Evolutionary conservation across 2,113 vertebrate species (phyloP).

Genomic region (Syngnathus typhle): DNA sequence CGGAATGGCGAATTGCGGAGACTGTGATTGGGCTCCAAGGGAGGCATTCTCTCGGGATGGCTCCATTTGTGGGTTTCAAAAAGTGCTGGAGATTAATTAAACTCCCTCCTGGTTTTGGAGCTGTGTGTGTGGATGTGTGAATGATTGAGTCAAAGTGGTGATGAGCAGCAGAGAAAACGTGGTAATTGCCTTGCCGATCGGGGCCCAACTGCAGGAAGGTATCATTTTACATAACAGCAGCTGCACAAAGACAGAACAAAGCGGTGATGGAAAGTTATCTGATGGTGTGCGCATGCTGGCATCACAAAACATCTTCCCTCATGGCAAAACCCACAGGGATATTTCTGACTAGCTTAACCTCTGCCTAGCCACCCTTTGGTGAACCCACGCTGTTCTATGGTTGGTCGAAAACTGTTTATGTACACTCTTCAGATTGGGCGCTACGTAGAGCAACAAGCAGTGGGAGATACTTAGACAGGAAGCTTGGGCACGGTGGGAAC

Average conservation of each 20-base stretch:
- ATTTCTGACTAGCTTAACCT: constrained; percentile 60
- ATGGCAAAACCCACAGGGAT: constrained; percentile 21
- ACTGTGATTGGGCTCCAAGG: constrained; percentile 35
- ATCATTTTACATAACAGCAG: constrained; percentile 38
- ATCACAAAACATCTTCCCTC: constrained; percentile 15
- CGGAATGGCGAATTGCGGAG: constrained; percentile 29
- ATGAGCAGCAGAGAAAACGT: constrained; percentile 53
- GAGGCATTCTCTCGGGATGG: constrained; percentile 42
- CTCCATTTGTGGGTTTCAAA: constrained; percentile 48
- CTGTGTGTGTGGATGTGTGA: constrained; percentile 39
- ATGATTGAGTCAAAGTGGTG: constrained; percentile 39
- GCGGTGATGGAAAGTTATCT: constrained; percentile 6
- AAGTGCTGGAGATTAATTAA: constrained; percentile 64
- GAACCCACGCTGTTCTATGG: constrained; percentile 36
- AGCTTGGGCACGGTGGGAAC: constrained; percentile 3
- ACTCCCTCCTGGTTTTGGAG: constrained; percentile 43
- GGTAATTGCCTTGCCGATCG: constrained; percentile 46
- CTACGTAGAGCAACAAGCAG: constrained; percentile 24
- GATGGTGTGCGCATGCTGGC: constrained; percentile 1
- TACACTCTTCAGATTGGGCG: constrained; percentile 15
- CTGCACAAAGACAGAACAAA: constrained; percentile 17
- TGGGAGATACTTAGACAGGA: constrained; percentile 32
- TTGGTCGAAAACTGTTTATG: constrained; percentile 38
- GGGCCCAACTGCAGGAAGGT: constrained; percentile 39
- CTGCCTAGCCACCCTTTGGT: constrained; percentile 23